Conservation (phyloP, 2,113 vertebrate genomes). For the Tamias sibiricus region DNA sequence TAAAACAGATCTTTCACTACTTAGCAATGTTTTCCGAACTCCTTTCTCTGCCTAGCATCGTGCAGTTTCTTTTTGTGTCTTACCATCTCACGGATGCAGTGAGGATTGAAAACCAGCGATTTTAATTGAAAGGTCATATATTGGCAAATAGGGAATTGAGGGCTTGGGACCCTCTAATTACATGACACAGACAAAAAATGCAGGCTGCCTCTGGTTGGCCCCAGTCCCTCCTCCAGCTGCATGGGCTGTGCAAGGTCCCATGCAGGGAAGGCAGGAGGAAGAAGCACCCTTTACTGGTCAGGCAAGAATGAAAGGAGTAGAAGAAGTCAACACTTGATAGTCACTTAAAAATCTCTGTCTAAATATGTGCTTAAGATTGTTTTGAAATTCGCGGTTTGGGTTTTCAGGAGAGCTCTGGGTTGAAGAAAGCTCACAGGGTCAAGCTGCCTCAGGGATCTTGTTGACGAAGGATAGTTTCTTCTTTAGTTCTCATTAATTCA, state of each 20-base stretch:
- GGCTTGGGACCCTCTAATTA: background rate
- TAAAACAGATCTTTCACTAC: background rate
- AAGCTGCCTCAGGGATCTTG: background rate
- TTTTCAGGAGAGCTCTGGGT: background rate
- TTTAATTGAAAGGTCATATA: background rate
- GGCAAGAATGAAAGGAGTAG: background rate
- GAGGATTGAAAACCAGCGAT: background rate
- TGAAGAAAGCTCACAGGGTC: background rate
- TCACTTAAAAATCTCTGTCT: background rate
- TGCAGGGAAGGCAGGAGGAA: background rate
- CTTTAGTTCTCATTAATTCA: background rate
- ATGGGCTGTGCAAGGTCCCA: too few relatives aligned
- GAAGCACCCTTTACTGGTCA: background rate
- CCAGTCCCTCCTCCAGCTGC: background rate
- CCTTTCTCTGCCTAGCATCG: background rate
- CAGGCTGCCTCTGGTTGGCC: background rate
- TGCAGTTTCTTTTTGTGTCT: background rate
- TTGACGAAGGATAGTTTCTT: background rate
- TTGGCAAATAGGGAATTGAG: background rate
- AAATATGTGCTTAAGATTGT: background rate
- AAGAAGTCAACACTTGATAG: background rate
- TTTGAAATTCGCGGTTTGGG: background rate
- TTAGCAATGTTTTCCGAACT: background rate
- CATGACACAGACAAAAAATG: fast-evolving
- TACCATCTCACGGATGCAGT: background rate